Base-by-base conservation (phyloP, 1,140 invertebrate genomes). In the Hylaeus anthracinus region DNA sequence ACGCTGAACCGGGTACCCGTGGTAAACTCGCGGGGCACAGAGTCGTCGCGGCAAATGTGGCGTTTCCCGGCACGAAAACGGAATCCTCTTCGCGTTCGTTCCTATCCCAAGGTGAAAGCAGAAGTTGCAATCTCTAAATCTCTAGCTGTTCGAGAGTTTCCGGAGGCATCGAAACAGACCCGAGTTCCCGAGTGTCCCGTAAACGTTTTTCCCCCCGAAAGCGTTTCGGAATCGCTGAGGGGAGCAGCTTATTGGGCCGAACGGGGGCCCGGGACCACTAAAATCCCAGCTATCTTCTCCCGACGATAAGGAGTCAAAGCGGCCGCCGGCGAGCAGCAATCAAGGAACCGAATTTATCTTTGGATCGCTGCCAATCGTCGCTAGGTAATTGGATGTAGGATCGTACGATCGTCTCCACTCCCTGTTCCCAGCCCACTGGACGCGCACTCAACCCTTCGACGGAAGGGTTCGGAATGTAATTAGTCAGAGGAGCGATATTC, bases 361-460 rank as follows among this genome's bases (percentile, higher is more conserved):
- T n/a, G 65, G 79, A 71, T 78, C 87, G 84, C 87, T 87, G 89
- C 87, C 90, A 88, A 86, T 86, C 86, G 79, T 86, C 84, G 85
- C 88, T 89, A 89, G 83, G 86, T 91, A 91, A 92, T 91, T 90
- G 89, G 90, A 90, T 90, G 90, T 87, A 89, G 88, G 71, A 81
- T 73, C 83, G 79, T 72, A 81, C 82, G 64, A 78, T 86, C 78
- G 72, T 65, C 85, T 86, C 84, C 76, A 79, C 84, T 4, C 63
- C 37, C 45, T 53, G 43, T 43, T 51, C 26, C 63, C 8, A 9
- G 9, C 8, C 12, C 53, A 51, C 26, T 15, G 6, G 69, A 78
- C 65, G 45, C 61, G 8, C 60, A 10, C 78, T 58, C 78, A 66
- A 73, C 63, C 78, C 69, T 55, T 72, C 72, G 70, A 55, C 43